Base-by-base conservation (phyloP, 2,113 vertebrate genomes). In the Syngnathus floridae region DNA sequence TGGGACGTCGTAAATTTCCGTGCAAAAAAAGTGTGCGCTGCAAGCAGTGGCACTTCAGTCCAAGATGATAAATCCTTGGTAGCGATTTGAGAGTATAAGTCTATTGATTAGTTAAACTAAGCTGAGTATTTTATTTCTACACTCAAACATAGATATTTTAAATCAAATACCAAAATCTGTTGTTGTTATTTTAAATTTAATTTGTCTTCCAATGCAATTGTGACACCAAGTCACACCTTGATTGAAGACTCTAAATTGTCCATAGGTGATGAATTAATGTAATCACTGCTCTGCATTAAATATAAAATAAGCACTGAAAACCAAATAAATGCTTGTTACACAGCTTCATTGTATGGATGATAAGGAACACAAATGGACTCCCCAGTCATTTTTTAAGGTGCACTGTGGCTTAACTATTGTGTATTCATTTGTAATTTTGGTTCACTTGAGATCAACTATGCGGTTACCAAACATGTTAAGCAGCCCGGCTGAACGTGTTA, bases 1-100 rank as follows among this genome's bases (percentile, higher is more conserved):
- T 40, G 64, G 66, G 22, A 66, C 26, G 54, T 82, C 73, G 62
- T 80, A 74, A 76, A 78, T 68, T 66, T 65, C 8, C 54, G 31
- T 56, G 5, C 26, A 16, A 35, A 17, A 56, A 31, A 55, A 52
- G 17, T 38, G 48, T 45, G 63, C 70, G 16, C 5, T 70, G 51
- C 55, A 69, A 58, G 46, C 22, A 68, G 63, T 68, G 22, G 22
- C n/a, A 64, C 17, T 59, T 59, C 0, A 6, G 43, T 26, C 26
- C 17, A 22, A 48, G 0, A 41, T 31, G 19, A 9, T 11, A n/a
- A 22, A 45, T 54, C 8, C 12, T 13, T 0, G n/a, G 21, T 5
- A 26, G 1, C 40, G 35, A 26, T 40, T 51, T 38, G 13, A 52
- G 1, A 48, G 13, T 31, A 3, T n/a, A 17, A 56, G 41, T 58